These are phyloP conservation scores for Apistogramma diplotaenia DNA, from an alignment of 2,113 vertebrate species.

Conservation along the genomic window DNA sequence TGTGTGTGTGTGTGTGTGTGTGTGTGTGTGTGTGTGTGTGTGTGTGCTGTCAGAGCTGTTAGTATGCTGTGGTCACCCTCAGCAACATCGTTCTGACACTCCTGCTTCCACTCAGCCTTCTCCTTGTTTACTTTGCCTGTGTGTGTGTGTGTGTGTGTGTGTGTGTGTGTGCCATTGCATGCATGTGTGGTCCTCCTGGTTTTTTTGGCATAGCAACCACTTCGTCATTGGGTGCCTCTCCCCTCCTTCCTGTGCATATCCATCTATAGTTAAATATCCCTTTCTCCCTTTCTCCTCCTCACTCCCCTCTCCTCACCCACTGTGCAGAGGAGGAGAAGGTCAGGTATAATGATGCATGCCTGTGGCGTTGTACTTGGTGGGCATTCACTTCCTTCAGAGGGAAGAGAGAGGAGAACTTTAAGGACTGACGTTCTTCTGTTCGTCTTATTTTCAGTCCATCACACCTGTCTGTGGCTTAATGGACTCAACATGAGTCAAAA, in stretches of 20 bases:
- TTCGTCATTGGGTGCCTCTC: constrained; percentile 44
- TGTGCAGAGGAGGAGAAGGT: constrained; percentile 41
- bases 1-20: neutral
- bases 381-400: constrained; percentile 20
- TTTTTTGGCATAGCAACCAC: constrained; percentile 70
- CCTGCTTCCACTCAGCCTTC: constrained; percentile 28
- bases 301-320: constrained; percentile 7
- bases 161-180: neutral
- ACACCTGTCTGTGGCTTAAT: neutral
- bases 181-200: neutral
- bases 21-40: constrained; percentile 1
- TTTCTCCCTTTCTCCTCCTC: neutral
- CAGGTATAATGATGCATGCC: constrained; percentile 48
- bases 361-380: constrained; percentile 17
- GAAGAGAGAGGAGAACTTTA: neutral
- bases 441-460: neutral
- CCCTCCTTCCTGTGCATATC: constrained; percentile 3
- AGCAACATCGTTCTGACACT: constrained; percentile 54
- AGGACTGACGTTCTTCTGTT: neutral
- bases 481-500: neutral
- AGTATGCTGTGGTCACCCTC: constrained; percentile 60
- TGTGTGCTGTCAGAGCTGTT: constrained; percentile 42
- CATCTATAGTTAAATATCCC: constrained; percentile 43
- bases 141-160: neutral
- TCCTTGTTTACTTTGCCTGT: constrained; percentile 37